Evolutionary conservation across 2,113 vertebrate species (phyloP).

Genomic region (Otocyon megalotis): DNA sequence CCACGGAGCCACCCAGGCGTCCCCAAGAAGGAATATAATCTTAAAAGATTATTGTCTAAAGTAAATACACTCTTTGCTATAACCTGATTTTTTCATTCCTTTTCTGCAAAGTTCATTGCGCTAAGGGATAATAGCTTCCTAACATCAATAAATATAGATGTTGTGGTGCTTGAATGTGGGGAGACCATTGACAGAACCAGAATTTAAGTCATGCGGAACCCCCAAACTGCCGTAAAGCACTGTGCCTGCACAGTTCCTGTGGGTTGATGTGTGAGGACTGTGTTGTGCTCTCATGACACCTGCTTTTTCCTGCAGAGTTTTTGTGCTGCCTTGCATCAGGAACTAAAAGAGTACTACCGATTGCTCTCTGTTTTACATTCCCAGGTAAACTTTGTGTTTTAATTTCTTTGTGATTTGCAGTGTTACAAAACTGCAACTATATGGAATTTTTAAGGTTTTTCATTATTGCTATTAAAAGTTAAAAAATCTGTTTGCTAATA

Average conservation of each 20-base stretch:
- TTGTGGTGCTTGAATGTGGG: no score
- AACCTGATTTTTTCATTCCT: background rate
- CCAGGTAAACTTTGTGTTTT: conserved; percentile 88
- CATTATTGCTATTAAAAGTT: background rate
- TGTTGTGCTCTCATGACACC: background rate
- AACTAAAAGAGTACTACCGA: conserved; percentile 98
- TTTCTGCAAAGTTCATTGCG: background rate
- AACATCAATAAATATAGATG: no score
- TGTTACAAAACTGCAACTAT: background rate
- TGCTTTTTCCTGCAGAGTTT: conserved; percentile 91
- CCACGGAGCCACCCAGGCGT: no score
- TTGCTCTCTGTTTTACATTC: conserved; percentile 97
- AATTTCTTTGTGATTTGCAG: background rate
- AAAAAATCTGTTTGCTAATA: background rate
- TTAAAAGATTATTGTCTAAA: background rate
- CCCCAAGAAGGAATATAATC: background rate
- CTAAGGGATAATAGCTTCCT: background rate
- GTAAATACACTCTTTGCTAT: background rate
- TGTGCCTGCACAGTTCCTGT: no score
- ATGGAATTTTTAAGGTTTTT: background rate
- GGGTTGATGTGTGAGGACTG: rapidly evolving
- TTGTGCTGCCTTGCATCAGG: conserved; percentile 97
- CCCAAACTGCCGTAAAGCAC: rapidly evolving
- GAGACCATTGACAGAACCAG: background rate
- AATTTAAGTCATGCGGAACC: background rate